Base-by-base conservation (phyloP, 2,888 invertebrate genomes). In the Pterostichus madidus region DNA sequence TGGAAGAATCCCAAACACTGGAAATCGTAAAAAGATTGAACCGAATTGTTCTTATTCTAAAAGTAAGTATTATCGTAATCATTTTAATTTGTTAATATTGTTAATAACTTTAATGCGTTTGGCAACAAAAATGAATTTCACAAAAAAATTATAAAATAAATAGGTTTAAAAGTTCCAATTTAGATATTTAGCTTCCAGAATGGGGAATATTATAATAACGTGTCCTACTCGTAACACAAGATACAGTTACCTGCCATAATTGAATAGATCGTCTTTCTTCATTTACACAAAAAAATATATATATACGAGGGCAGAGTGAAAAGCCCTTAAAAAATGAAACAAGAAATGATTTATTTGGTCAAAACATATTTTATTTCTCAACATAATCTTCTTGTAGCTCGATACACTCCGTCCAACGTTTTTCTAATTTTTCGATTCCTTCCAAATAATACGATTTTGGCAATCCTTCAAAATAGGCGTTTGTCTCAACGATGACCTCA, bases 1-100 rank as follows among this genome's bases (percentile, higher is more conserved):
- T 98, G 83, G 97, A 98, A 87, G 99, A 99, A 90, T 93, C 96
- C 10, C 96, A 96, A 90, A 98, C 98, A 53, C 92, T 99, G 91
- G 96, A 97, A 89, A 97, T 99, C 84, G 91, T 99, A 76, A 98
- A 97, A 88, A 92, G 98, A 84, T 93, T 99, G 31, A 96, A 97
- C 90, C 92, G 99, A 85, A 95, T 99, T 82, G 97, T 97, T 0
- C 93, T 98, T 7, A 99, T 99, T 86, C 90, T 99, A 49, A 96
- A 97, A 93, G 97, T 97, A 91, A 87, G 89, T 86, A 5, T 39
- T 39, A 39, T n/a, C n/a, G n/a, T n/a, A n/a, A n/a, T 39, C 39
- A 39, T 71, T 68, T 35, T 68, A 2, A 68, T 59, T 59, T 24
- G n/a, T 6, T n/a, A 71, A 71, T 49, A 46, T 77, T 83, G 83